Evolutionary conservation across 2,888 invertebrate genomes (phyloP).

Genomic region (Drosophila austrosaltans): DNA sequence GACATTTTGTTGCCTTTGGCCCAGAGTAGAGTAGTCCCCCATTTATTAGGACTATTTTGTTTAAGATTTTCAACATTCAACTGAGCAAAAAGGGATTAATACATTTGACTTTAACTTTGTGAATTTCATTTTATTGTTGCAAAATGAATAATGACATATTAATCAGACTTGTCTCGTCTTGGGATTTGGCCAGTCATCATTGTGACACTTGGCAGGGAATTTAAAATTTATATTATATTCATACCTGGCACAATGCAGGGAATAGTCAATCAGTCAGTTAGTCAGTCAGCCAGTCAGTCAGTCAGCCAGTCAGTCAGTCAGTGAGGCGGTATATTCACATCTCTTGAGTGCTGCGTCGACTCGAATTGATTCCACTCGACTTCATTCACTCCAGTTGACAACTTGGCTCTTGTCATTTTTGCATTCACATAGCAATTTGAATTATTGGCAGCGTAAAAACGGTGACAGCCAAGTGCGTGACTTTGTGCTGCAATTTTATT

Average conservation of each 20-base stretch:
- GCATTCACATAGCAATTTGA: slow-evolving; percentile 63
- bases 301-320: too few relatives aligned
- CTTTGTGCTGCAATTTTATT: slow-evolving; percentile 52
- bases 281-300: too few relatives aligned
- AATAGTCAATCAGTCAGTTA: background rate
- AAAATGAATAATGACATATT: slow-evolving; percentile 68
- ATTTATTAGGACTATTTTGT: background rate
- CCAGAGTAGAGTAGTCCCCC: slow-evolving; percentile 1
- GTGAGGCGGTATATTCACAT: background rate
- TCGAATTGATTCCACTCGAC: slow-evolving; percentile 57
- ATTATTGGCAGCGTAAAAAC: slow-evolving; percentile 74
- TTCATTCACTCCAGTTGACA: slow-evolving; percentile 31
- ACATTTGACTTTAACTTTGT: slow-evolving; percentile 50
- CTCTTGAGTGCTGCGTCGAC: slow-evolving; percentile 40
- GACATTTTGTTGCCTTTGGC: slow-evolving; percentile 51
- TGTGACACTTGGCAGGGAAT: slow-evolving; percentile 19
- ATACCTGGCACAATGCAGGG: slow-evolving; percentile 14
- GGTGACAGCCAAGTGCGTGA: slow-evolving; percentile 75
- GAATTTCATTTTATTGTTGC: slow-evolving; percentile 51
- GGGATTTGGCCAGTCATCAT: background rate
- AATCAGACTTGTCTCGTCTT: slow-evolving; percentile 52
- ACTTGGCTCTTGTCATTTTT: slow-evolving; percentile 59
- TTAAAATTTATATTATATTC: slow-evolving; percentile 53
- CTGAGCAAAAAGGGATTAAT: background rate
- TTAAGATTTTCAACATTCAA: slow-evolving; percentile 1